A percentile compares a stretch with the other conserved stretches of the same genome.
phyloP scores from a whole-genome alignment of 2,797 vertebrate species.

The Gymnopithys bicolor region DNA sequence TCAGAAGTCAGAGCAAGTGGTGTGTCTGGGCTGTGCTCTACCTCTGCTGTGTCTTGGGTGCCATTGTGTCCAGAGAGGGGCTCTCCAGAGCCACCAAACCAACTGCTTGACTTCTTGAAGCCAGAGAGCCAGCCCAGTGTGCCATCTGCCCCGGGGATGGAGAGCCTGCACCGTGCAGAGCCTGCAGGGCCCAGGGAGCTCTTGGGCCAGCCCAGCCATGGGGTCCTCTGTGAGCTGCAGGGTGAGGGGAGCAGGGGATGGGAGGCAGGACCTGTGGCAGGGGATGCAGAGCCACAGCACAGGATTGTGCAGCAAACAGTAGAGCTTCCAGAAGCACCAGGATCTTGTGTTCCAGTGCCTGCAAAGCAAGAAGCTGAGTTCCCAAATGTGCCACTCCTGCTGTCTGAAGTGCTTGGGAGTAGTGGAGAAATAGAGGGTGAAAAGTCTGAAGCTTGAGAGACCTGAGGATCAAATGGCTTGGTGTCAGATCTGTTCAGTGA shows the following conservation, averaged over 20 bases:
- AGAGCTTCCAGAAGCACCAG: background rate
- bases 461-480: background rate
- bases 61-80: background rate
- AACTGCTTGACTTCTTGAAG: background rate
- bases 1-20: rapidly evolving
- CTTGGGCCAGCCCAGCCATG: rapidly evolving
- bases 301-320: rapidly evolving
- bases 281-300: background rate
- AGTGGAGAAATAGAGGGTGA: background rate
- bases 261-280: background rate
- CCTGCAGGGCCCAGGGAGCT: rapidly evolving
- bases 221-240: background rate
- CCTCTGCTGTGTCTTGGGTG: background rate
- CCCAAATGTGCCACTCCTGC: rapidly evolving
- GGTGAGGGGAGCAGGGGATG: background rate
- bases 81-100: background rate
- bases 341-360: background rate
- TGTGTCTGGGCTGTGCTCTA: background rate
- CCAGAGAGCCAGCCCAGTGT: background rate
- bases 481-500: background rate
- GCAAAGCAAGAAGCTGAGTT: background rate
- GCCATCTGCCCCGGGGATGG: background rate
- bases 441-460: background rate
- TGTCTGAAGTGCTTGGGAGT: background rate
- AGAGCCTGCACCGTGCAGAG: background rate